Evolutionary conservation across 1,140 invertebrate genomes (phyloP), one percentile per base, ranked within the genome.

Genomic region (Panagrolaimus sp.): DNA sequence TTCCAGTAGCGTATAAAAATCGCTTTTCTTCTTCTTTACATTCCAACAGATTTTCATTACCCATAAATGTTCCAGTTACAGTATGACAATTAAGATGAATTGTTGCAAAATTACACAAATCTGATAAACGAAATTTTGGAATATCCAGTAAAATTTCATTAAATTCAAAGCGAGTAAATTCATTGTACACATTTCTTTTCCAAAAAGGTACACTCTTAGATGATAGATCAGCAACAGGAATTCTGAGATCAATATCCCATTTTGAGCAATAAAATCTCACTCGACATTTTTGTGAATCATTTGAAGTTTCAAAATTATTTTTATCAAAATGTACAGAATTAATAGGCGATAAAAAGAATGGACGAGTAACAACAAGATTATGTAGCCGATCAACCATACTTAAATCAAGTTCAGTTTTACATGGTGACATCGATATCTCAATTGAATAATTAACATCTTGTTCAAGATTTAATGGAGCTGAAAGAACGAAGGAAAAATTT

Each of bases 331-430:
- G 20, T 13, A 67, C 20, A 20, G 16, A 16, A 31, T 16, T 14
- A 53, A 42, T 73, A 9, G 31, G 43, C 48, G 47, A 25, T 16
- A 16, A 8, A 45, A 74, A 72, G 45, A 68, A 74, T 42, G 72
- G 73, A 9, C 47, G 44, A 3, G 63, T 65, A 9, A 13, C 38
- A 1, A 76, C 44, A 31, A 76, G 65, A 43, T 66, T 47, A 20
- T 27, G 31, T 3, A 76, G 25, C 9, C 74, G 76, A 42, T 76
- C 74, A 16, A 76, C 20, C 13, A 76, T 70, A n/a, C 53, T 68
- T 23, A 72, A 46, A 42, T 76, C 77, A 20, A 76, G 42, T 23
- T 76, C 76, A 20, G 64, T 25, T 64, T 62, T 67, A 46, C 74
- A 76, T n/a, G 23, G 42, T 7, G 46, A 72, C 44, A 79, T 61